Percentiles rank a stretch among this genome's conserved stretches.
phyloP scores from a whole-genome alignment of 2,113 vertebrate genomes.

The Misgurnus anguillicaudatus region DNA sequence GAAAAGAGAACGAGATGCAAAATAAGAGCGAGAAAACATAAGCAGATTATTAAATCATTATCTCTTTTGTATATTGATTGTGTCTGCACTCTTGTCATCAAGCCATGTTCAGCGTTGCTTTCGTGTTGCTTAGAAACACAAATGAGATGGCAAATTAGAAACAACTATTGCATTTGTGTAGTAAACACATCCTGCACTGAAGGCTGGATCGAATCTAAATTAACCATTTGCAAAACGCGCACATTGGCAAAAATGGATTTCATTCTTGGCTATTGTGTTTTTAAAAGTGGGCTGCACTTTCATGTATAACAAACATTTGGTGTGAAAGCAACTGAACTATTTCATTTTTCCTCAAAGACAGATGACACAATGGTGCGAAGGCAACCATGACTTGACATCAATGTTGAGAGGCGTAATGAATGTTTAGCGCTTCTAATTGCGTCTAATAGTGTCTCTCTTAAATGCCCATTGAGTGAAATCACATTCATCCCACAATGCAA shows the following conservation, averaged over 20 bases:
- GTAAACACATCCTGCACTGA: neutral
- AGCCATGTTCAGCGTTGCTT: neutral
- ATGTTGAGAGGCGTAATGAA: constrained; percentile 34
- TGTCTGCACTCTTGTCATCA: neutral
- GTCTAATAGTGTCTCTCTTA: constrained; percentile 35
- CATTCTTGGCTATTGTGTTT: constrained; percentile 16
- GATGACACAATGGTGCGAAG: constrained; percentile 31
- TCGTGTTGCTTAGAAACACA: neutral
- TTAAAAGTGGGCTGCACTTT: neutral
- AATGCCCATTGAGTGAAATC: constrained; percentile 36
- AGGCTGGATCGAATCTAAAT: no score
- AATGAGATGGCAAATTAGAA: neutral
- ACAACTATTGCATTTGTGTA: neutral
- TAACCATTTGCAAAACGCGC: no score
- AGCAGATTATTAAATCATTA: constrained; percentile 9
- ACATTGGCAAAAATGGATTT: neutral
- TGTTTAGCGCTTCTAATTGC: constrained; percentile 39
- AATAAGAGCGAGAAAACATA: neutral
- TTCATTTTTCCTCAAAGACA: constrained; percentile 20
- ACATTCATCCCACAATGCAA: constrained; percentile 26
- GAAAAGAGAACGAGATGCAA: neutral
- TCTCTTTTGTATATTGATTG: constrained; percentile 6
- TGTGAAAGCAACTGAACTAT: neutral
- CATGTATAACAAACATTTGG: neutral
- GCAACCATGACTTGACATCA: constrained; percentile 26